Evolutionary conservation across 2,888 invertebrate genomes (phyloP).

Genomic region (Conomelus anceps): DNA sequence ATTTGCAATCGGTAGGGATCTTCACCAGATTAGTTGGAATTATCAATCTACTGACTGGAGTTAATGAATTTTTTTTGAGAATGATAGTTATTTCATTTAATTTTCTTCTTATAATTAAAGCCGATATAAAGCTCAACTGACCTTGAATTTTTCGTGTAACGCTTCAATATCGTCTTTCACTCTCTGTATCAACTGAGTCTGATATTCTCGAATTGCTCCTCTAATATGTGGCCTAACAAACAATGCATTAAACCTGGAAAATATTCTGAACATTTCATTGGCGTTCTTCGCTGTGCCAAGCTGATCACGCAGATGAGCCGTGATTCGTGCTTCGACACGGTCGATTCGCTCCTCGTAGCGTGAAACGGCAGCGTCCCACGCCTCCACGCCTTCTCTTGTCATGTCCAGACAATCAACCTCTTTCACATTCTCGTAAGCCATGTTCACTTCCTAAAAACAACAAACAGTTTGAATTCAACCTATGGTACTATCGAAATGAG

Average conservation of each 20-base stretch:
- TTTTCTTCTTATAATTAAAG: neutral
- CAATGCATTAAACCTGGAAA: conserved; percentile 95
- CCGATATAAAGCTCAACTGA: conserved; percentile 38
- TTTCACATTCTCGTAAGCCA: conserved; percentile 97
- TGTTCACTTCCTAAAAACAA: conserved; percentile 56
- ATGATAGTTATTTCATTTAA: neutral
- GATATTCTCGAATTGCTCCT: conserved; percentile 97
- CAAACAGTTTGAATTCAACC: neutral
- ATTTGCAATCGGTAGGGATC: no score
- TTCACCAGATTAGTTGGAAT: no score
- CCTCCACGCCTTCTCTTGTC: conserved; percentile 90
- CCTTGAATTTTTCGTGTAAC: conserved; percentile 96
- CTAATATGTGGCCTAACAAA: conserved; percentile 98
- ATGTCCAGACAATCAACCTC: conserved; percentile 98
- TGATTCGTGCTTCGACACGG: conserved; percentile 95
- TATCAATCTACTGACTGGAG: no score
- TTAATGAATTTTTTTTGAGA: no score
- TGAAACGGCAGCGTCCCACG: conserved; percentile 96
- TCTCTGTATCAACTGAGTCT: conserved; percentile 96
- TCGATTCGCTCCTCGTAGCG: conserved; percentile 98
- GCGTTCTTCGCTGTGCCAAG: conserved; percentile 98
- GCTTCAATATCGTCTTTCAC: conserved; percentile 99
- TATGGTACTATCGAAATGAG: no score
- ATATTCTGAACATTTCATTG: conserved; percentile 99
- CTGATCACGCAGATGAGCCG: conserved; percentile 94